Percentiles rank a stretch among this genome's conserved stretches.
phyloP scores from a whole-genome alignment of 2,888 invertebrate species.

The Coenonympha arcania region DNA sequence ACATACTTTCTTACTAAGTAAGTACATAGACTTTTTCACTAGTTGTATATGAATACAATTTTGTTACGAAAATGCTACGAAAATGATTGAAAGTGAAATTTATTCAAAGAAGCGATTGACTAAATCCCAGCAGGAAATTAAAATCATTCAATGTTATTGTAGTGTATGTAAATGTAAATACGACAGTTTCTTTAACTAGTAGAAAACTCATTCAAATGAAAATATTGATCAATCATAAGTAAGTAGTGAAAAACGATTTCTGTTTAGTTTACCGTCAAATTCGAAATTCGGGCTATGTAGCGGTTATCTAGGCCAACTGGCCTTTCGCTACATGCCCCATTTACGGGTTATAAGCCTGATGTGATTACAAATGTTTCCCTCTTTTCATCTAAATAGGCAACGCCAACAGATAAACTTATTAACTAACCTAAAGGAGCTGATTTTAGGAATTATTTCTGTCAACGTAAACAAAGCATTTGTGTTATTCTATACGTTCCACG shows the following conservation, averaged over 20 bases:
- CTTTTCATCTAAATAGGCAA: constrained; percentile 11
- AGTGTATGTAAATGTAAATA: no score
- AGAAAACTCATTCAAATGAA: not conserved
- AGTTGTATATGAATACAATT: no score
- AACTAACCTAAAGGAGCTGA: not conserved
- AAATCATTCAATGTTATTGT: no score
- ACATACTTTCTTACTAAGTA: no score
- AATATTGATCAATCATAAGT: not conserved
- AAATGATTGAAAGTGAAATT: no score
- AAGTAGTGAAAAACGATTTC: not conserved
- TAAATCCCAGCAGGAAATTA: not conserved
- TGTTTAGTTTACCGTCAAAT: constrained; percentile 5
- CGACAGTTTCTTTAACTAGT: no score
- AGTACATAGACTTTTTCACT: no score
- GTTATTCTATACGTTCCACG: no score
- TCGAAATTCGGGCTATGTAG: constrained; percentile 9
- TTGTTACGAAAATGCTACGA: no score
- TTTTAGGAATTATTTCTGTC: no score
- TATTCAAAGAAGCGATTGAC: no score
- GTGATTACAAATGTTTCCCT: constrained; percentile 13
- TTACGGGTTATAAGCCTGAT: constrained; percentile 20
- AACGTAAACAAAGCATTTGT: no score
- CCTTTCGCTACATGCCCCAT: constrained; percentile 13
- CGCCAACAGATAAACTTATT: constrained; percentile 11
- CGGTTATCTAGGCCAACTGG: constrained; percentile 14